These are phyloP conservation scores for Ciona savignyi DNA, from an alignment of 23 tunicate genomes.

Conservation along the genomic window DNA sequence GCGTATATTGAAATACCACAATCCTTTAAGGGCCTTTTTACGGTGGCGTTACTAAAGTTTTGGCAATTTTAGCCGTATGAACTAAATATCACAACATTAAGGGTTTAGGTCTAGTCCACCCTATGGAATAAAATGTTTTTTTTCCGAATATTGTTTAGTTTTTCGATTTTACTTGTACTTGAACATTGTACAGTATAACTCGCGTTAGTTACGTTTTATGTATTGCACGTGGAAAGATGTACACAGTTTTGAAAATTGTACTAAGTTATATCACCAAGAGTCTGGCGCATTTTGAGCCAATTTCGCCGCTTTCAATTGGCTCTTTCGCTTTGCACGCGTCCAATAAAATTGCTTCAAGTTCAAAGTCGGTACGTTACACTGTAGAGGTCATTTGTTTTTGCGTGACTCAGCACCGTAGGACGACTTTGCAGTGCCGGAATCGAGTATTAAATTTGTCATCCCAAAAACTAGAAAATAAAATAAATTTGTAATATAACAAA, in stretches of 20 bases:
- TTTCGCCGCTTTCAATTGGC: background rate
- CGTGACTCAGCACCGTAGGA: background rate
- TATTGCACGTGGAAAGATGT: background rate
- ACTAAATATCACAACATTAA: too few species aligned
- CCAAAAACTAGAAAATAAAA: background rate
- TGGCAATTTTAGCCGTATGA: too few species aligned
- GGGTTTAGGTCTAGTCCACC: too few species aligned
- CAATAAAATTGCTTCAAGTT: background rate
- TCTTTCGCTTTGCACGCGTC: conserved; percentile 1
- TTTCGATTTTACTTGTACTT: too few species aligned
- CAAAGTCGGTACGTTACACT: background rate
- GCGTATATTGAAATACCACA: too few species aligned
- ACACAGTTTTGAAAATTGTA: background rate
- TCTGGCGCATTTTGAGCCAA: background rate
- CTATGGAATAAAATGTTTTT: too few species aligned
- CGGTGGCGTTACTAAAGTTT: too few species aligned
- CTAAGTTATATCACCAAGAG: background rate
- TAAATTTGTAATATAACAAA: too few species aligned
- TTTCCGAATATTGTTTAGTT: too few species aligned
- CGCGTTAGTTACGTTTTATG: background rate
- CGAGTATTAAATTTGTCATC: background rate
- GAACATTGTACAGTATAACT: too few species aligned
- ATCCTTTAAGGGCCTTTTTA: too few species aligned
- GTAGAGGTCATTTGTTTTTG: background rate
- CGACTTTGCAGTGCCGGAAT: background rate